Evolutionary conservation across 2,888 invertebrate species (phyloP).

Genomic region (Eretmocerus hayati): DNA sequence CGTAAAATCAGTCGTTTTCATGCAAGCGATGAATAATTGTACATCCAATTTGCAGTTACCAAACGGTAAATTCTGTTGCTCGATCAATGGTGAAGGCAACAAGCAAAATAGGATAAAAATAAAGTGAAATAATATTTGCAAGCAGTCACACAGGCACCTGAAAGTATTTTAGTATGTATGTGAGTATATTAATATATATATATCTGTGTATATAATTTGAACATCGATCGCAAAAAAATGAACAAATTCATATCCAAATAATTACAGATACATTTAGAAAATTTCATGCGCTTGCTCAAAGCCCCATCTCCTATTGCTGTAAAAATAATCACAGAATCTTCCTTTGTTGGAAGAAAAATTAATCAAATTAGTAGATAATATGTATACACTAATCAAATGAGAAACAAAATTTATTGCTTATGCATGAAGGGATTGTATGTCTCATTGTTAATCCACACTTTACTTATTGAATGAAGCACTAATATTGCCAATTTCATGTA

Average conservation of each 20-base stretch:
- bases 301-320: constrained; percentile 44
- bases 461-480: neutral
- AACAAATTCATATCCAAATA: too few species aligned
- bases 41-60: too few species aligned
- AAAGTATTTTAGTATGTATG: constrained; percentile 18
- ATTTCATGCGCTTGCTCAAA: constrained; percentile 41
- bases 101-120: too few species aligned
- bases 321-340: constrained; percentile 25
- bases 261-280: constrained; percentile 32
- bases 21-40: too few species aligned
- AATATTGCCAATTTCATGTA: too few species aligned
- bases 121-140: too few species aligned
- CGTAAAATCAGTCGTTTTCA: too few species aligned
- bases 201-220: too few species aligned
- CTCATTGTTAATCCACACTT: neutral
- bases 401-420: constrained; percentile 26
- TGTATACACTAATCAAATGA: constrained; percentile 29
- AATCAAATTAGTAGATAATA: constrained; percentile 39
- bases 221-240: constrained; percentile 27
- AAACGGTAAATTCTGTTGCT: too few species aligned
- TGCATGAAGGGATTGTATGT: constrained; percentile 22
- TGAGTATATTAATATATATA: constrained; percentile 29
- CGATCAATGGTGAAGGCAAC: too few species aligned
- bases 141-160: constrained; percentile 14
- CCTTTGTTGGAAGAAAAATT: constrained; percentile 29